Evolutionary conservation across 2,888 invertebrate genomes (phyloP), one percentile per base, ranked within the genome.

Genomic region (Rhogogaster chlorosoma): DNA sequence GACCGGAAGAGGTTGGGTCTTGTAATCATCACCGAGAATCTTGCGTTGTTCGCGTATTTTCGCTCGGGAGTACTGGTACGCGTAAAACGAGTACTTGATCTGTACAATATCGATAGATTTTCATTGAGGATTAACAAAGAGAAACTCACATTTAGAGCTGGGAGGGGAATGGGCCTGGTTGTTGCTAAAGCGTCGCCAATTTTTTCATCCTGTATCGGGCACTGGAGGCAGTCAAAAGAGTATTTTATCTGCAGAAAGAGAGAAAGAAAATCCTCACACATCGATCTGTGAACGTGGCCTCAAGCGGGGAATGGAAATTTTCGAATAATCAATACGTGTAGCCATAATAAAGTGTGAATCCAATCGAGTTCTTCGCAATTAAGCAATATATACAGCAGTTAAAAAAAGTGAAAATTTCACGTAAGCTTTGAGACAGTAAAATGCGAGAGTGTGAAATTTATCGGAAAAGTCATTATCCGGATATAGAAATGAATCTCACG

Each of bases 161-260:
- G 96, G 89, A 97, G 95, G 61, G 97, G 97, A 89, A 95, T 95
- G 75, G 95, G 94, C 91, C 95, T 94, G 77, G 94, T 92, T 86
- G 94, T 93, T 89, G 93, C 90, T 80, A 94, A 88, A 84, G 94
- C 94, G 93, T 96, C 95, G 92, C 95, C 94, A 91, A 95, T 94
- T 94, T 95, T 94, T 93, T 95, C 94, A 89, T 96, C 96, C 91
- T 96, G 95, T 92, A 95, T 94, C 67, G 96, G 95, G 92, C 96
- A 96, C 94, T 96, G 95, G 86, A 96, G 93, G 91, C 95, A 96
- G 83, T 95, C 95, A 93, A 97, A 97, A 93, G 95, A 96, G 94
- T 97, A 97, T 91, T 96, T 96, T 91, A 97, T 97, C 97, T 97
- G 94, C 89, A 94, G 91, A 85, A 49, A 80, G 10, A 80, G 10